Evolutionary conservation across 2,113 vertebrate species (phyloP), one percentile per base, ranked within the genome.

Genomic region (Phylloscopus trochilus): DNA sequence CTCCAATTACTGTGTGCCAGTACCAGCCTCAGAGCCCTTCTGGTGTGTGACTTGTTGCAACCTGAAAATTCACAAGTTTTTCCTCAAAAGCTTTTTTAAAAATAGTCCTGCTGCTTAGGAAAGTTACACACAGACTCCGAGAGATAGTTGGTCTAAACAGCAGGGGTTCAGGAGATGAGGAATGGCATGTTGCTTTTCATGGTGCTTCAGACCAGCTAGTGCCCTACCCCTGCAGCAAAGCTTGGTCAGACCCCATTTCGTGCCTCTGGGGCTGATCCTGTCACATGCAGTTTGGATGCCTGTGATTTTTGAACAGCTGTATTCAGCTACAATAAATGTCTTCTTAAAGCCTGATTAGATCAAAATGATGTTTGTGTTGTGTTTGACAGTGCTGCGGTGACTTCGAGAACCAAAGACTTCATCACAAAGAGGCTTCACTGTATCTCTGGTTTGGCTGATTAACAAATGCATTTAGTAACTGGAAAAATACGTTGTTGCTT

Each of bases 11-110:
- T 87, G 24, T 85, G n/a, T 72, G 80, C 83, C 83, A 78, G 76
- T 93, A 88, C 55, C 83, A 95, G 89, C 52, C 83, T 92, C 76
- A 55, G 79, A 94, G 64, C 79, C 83, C 88, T 92, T 88, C 90
- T 94, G 94, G 60, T 75, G 64, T 89, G 89, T 81, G 94, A 87
- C 91, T 94, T 93, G 80, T 78, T 93, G 86, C 83, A 96, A 96
- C 92, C 89, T 93, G 94, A 93, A 93, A 83, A 92, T 47, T 94
- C 76, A 89, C 87, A 95, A 74, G 73, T 60, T 87, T 94, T 87
- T 92, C 89, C 73, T 90, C 80, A 80, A 93, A 90, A 93, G 68
- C 62, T 76, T 91, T 82, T 93, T 92, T 17, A 60, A 89, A 93
- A 95, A 73, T 75, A 79, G 70, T 79, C 91, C 56, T 82, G 8